phyloP scores from a whole-genome alignment of 1,140 invertebrate species.

The Antheraea pernyi region DNA sequence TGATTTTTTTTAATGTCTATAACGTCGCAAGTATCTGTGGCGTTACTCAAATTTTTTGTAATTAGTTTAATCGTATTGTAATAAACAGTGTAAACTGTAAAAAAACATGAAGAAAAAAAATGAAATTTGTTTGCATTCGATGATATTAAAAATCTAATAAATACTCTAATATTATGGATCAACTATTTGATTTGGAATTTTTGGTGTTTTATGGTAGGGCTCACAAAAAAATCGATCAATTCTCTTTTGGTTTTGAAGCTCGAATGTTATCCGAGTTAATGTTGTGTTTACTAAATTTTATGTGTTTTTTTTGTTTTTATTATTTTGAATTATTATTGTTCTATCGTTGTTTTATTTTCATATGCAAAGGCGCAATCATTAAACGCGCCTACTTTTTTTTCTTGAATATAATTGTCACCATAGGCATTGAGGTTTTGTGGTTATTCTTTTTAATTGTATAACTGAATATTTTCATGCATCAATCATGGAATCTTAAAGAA shows the following conservation, averaged over 20 bases:
- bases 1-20: background rate
- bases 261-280: slow-evolving; percentile 19
- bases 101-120: no score
- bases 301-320: slow-evolving; percentile 19
- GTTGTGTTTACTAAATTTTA: slow-evolving; percentile 51
- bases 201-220: no score
- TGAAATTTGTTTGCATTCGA: no score
- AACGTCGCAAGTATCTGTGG: background rate
- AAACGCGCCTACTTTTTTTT: background rate
- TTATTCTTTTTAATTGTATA: background rate
- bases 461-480: no score
- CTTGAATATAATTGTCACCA: slow-evolving; percentile 1
- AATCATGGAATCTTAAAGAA: no score
- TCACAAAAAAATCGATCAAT: background rate
- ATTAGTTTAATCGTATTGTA: no score
- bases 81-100: no score
- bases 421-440: background rate
- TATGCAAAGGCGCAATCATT: slow-evolving; percentile 18
- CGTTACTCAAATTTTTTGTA: no score
- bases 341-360: slow-evolving; percentile 24
- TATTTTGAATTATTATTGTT: slow-evolving; percentile 15
- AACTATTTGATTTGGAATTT: no score
- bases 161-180: no score
- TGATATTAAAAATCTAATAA: no score
- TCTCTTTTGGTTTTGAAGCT: background rate